Evolutionary conservation across 35 echinoderm and acorn worm genomes (phyloP).

Genomic region (Eucidaris tribuloides): DNA sequence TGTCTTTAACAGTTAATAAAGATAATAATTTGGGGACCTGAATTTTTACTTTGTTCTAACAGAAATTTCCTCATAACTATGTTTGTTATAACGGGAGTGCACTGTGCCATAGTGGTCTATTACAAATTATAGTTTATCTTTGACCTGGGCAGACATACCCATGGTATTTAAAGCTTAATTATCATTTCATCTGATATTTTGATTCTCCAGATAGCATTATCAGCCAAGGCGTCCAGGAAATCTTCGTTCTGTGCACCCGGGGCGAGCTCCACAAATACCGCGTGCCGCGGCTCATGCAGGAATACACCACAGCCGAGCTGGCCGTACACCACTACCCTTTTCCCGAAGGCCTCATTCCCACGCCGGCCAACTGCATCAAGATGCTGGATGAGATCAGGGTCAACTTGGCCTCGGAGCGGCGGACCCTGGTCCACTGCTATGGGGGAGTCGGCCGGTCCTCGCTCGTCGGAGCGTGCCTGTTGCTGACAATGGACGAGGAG

Average conservation of each 20-base stretch:
- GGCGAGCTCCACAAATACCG: constrained; percentile 80
- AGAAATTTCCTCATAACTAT: no score
- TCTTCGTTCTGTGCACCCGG: constrained; percentile 80
- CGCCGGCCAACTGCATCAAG: constrained; percentile 56
- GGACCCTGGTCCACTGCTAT: constrained; percentile 77
- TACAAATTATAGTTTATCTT: neutral
- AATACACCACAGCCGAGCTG: constrained; percentile 63
- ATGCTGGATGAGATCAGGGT: constrained; percentile 62
- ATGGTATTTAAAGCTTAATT: neutral
- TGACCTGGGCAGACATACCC: neutral
- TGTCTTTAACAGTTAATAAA: no score
- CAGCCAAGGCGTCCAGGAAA: constrained; percentile 49
- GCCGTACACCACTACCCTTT: constrained; percentile 86
- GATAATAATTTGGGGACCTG: no score
- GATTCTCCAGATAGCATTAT: constrained; percentile 57
- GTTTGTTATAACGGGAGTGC: no score
- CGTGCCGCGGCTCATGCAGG: constrained; percentile 59
- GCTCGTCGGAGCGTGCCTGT: constrained; percentile 65
- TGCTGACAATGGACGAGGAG: constrained; percentile 53
- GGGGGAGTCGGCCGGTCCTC: constrained; percentile 76
- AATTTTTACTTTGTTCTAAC: no score
- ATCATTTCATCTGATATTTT: neutral
- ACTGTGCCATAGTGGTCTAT: neutral
- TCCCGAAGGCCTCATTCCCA: constrained; percentile 57
- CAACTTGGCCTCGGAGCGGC: constrained; percentile 21